phyloP scores from a whole-genome alignment of 2,797 vertebrate species.

The Phrynocephalus vlangalii region DNA sequence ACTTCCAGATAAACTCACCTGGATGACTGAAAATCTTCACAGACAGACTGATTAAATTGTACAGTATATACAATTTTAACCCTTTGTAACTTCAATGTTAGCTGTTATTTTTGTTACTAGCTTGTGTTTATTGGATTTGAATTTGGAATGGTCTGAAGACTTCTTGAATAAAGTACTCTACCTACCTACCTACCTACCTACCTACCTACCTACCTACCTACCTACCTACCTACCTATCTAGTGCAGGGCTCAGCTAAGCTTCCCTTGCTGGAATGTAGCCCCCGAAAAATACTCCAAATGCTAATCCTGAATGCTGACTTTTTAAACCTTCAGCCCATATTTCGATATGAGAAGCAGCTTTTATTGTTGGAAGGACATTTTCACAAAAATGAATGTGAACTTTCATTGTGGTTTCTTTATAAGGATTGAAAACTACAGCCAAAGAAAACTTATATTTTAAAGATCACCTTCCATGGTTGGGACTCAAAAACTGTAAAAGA shows the following conservation, averaged over 20 bases:
- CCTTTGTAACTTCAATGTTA: no score
- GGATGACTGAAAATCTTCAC: no score
- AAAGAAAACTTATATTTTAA: not conserved
- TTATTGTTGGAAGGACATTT: slow-evolving; percentile 47
- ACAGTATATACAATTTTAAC: no score
- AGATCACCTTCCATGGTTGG: not conserved
- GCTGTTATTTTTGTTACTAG: no score
- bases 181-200: no score
- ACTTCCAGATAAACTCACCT: no score
- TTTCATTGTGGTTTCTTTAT: not conserved
- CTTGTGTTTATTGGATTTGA: no score
- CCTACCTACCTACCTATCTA: no score
- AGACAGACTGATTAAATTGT: no score
- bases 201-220: no score
- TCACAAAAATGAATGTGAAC: slow-evolving; percentile 13
- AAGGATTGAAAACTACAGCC: not conserved
- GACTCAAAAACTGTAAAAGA: slow-evolving; percentile 9
- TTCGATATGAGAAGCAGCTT: slow-evolving; percentile 45
- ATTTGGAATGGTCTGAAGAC: no score
- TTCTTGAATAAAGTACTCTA: no score
- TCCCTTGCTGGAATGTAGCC: not conserved
- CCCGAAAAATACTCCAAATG: not conserved
- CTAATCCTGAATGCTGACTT: not conserved
- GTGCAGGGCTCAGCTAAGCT: not conserved
- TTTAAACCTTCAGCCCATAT: slow-evolving; percentile 19